Evolutionary conservation across 2,113 vertebrate species (phyloP), one percentile per base, ranked within the genome.

Genomic region (Lagenorhynchus albirostris): DNA sequence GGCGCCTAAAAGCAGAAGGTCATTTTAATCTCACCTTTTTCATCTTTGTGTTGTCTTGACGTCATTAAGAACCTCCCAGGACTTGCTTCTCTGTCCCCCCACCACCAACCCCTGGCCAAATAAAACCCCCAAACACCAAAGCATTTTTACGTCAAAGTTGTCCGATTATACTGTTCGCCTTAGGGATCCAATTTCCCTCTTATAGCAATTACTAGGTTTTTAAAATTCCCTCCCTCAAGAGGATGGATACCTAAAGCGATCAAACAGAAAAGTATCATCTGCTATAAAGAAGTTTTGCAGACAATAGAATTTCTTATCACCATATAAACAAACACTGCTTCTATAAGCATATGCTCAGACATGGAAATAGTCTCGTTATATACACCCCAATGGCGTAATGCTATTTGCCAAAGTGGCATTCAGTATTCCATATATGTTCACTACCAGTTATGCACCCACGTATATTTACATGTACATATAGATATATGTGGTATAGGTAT

Each of bases 1-100:
- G 1, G 5, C 3, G 0, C 67, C 63, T 13, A 7, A 10, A 0
- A 36, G 17, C 2, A 68, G 50, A 38, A 36, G 6, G 1, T 1
- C 36, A 4, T 12, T 58, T 38, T 44, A 29, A 14, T 53, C 33
- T 20, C 8, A 0, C 8, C n/a, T 23, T n/a, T 6, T 20, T 2
- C 33, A 12, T 50, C 25, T 25, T 38, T 47, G 3, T 18, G 47
- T 60, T 13, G 0, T 12, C n/a, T 31, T 31, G 62, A 70, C 20
- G 4, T 53, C 25, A 5, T 11, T 17, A 50, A 50, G 6, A 20
- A 8, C 26, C 53, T 2, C 41, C 23, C 38, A 58, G 12, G 10
- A 31, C 5, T 67, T 79, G 1, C 15, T 38, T 76, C 17, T 68
- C 36, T 68, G 33, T 77, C 12, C 25, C 4, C 3, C 33, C 11